These are phyloP conservation scores for Choloepus didactylus DNA, from an alignment of 2,797 vertebrate species.

Conservation along the genomic window DNA sequence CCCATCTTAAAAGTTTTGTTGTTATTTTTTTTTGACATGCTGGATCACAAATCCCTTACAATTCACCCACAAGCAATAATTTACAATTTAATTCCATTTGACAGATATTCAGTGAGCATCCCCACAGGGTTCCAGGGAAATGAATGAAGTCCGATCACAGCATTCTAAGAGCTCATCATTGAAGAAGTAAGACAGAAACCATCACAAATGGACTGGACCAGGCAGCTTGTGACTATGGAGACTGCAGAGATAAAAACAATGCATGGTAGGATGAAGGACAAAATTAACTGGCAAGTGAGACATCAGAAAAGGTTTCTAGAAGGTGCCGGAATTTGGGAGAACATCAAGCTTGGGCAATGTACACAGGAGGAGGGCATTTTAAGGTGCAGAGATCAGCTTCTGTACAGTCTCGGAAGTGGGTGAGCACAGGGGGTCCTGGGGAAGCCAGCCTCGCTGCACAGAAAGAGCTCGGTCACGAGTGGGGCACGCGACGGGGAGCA, in stretches of 20 bases:
- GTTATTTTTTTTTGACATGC: not conserved
- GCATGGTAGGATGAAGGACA: not conserved
- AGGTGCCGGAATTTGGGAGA: not conserved
- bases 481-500: not conserved
- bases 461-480: not conserved
- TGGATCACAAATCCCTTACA: not conserved
- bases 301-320: not conserved
- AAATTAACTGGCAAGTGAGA: not conserved
- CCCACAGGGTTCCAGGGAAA: not conserved
- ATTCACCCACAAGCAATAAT: not conserved
- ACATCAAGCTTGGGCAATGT: not conserved
- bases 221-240: not conserved
- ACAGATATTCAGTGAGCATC: not conserved
- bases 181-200: not conserved
- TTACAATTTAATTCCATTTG: conserved; percentile 28
- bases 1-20: not conserved
- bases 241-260: not conserved
- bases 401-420: not conserved
- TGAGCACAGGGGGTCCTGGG: not conserved
- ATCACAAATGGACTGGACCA: not conserved
- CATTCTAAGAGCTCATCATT: not conserved
- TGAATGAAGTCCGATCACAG: not conserved
- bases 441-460: not conserved
- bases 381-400: not conserved
- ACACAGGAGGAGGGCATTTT: not conserved